A percentile compares a stretch with the other conserved stretches of the same genome.
Evolutionary conservation across 2,797 vertebrate species (phyloP).

Genomic region (Oreortyx pictus): DNA sequence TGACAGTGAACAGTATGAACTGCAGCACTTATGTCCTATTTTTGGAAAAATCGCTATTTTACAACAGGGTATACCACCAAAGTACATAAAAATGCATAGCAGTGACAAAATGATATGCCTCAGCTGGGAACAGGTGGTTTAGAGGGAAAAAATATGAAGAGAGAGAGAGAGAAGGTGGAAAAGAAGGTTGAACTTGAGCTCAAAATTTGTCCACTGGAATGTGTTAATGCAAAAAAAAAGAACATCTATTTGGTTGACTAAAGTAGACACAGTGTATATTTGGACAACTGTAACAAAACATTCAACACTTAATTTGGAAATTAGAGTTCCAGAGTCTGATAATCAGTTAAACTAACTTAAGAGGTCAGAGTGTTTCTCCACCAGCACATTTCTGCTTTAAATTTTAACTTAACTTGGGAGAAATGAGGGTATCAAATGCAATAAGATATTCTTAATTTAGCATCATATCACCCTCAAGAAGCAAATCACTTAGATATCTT

Average conservation of each 20-base stretch:
- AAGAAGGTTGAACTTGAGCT: background rate
- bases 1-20: background rate
- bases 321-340: background rate
- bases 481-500: background rate
- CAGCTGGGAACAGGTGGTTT: background rate
- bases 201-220: background rate
- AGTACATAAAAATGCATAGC: background rate
- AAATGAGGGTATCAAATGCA: background rate
- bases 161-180: too few relatives aligned
- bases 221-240: background rate
- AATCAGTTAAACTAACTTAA: background rate
- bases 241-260: background rate
- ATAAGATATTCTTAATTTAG: background rate
- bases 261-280: background rate
- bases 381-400: background rate
- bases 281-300: background rate
- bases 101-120: background rate
- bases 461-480: background rate
- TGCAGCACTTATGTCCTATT: background rate
- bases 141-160: background rate
- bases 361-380: background rate
- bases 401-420: background rate
- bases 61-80: background rate
- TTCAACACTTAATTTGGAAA: background rate
- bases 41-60: background rate